Percentiles rank a stretch among this genome's conserved stretches.
These are phyloP conservation scores for Hirtodrosophila trivittata DNA, from an alignment of 2,888 invertebrate genomes.

Conservation along the genomic window DNA sequence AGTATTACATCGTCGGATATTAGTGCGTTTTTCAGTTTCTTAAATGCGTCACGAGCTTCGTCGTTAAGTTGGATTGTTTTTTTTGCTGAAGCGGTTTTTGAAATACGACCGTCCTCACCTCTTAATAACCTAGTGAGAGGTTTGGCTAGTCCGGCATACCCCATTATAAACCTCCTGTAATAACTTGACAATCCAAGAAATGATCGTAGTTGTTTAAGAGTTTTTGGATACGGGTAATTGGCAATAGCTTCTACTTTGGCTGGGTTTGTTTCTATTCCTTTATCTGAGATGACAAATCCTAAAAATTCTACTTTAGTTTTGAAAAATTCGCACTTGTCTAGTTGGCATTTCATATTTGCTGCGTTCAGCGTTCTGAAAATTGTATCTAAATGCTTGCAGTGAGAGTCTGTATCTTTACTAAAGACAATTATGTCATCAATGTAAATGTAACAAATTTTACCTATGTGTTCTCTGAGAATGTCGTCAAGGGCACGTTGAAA, in stretches of 20 bases:
- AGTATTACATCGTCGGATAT: too few relatives aligned
- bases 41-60: too few relatives aligned
- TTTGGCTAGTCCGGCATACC: slow-evolving; percentile 4
- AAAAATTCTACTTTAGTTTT: slow-evolving; percentile 30
- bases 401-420: slow-evolving; percentile 30
- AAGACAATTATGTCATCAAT: slow-evolving; percentile 46
- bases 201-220: slow-evolving; percentile 2
- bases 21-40: too few relatives aligned
- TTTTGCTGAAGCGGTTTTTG: too few relatives aligned
- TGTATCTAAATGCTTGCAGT: slow-evolving; percentile 14
- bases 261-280: slow-evolving; percentile 12
- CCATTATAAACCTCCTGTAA: slow-evolving; percentile 8
- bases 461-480: slow-evolving; percentile 30
- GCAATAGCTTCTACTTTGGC: slow-evolving; percentile 8
- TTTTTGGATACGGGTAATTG: slow-evolving; percentile 7
- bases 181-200: slow-evolving; percentile 10
- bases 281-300: slow-evolving; percentile 6
- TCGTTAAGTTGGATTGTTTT: too few relatives aligned
- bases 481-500: slow-evolving; percentile 32
- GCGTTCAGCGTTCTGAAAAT: slow-evolving; percentile 25
- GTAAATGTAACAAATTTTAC: slow-evolving; percentile 29
- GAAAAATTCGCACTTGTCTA: slow-evolving; percentile 38
- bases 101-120: neutral
- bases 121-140: neutral
- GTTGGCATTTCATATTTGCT: slow-evolving; percentile 34